Percentiles rank a stretch among this genome's conserved stretches.
Evolutionary conservation across 2,888 invertebrate genomes (phyloP).

Genomic region (Hofmannophila pseudospretella): DNA sequence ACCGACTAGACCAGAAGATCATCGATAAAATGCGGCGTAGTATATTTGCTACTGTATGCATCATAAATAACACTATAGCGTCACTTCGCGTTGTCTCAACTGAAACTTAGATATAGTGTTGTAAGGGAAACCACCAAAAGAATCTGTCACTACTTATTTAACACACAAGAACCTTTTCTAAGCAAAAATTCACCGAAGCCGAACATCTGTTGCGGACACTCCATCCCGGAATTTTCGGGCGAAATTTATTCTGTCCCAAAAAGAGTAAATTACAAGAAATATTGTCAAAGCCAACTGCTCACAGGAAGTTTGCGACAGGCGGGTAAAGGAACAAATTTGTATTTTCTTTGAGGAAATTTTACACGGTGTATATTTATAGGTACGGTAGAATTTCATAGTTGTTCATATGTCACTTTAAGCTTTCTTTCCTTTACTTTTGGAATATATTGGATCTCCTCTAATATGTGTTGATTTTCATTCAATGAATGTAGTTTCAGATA

Average conservation of each 20-base stretch:
- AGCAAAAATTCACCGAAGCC: slow-evolving; percentile 17
- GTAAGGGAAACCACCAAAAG: not conserved
- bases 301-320: slow-evolving; percentile 25
- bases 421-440: not conserved
- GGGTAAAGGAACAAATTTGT: slow-evolving; percentile 31
- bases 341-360: slow-evolving; percentile 28
- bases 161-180: not conserved
- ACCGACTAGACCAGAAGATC: too few relatives aligned
- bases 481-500: too few relatives aligned
- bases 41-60: not conserved
- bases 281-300: slow-evolving; percentile 55
- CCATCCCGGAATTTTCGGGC: slow-evolving; percentile 28
- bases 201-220: slow-evolving; percentile 50
- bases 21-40: too few relatives aligned
- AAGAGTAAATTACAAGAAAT: slow-evolving; percentile 68
- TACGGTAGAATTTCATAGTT: slow-evolving; percentile 14
- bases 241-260: slow-evolving; percentile 62
- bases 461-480: too few relatives aligned
- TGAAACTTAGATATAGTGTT: too few relatives aligned
- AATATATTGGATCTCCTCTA: not conserved
- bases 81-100: not conserved
- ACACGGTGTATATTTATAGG: slow-evolving; percentile 10
- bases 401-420: slow-evolving; percentile 10
- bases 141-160: not conserved
- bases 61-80: too few relatives aligned